Evolutionary conservation across 2,797 vertebrate species (phyloP).

Genomic region (Crossoptilon crossoptilon): DNA sequence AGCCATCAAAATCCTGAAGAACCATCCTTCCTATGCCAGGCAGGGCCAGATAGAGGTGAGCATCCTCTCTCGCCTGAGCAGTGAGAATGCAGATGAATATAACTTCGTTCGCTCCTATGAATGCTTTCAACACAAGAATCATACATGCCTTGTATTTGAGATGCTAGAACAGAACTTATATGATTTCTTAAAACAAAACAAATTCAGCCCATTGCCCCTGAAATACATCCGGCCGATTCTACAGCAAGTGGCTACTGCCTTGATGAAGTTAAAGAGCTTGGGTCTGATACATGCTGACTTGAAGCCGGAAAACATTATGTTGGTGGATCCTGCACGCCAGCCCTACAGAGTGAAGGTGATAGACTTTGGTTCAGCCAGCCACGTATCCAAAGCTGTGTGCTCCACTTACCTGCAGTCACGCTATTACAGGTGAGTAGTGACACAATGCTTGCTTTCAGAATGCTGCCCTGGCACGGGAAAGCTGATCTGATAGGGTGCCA

Average conservation of each 20-base stretch:
- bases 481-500: neutral
- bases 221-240: slow-evolving; percentile 96
- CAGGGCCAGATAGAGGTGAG: slow-evolving; percentile 99
- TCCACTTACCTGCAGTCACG: slow-evolving; percentile 98
- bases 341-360: slow-evolving; percentile 98
- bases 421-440: slow-evolving; percentile 90
- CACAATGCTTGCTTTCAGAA: accelerated
- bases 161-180: slow-evolving; percentile 99
- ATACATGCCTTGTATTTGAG: slow-evolving; percentile 99
- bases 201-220: slow-evolving; percentile 96
- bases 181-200: slow-evolving; percentile 98
- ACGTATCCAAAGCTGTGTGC: slow-evolving; percentile 97
- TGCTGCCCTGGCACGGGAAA: accelerated
- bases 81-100: slow-evolving; percentile 96
- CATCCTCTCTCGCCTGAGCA: slow-evolving; percentile 96
- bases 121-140: slow-evolving; percentile 99
- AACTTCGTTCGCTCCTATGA: slow-evolving; percentile 98
- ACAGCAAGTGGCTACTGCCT: slow-evolving; percentile 95
- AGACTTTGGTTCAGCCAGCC: slow-evolving; percentile 97
- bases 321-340: slow-evolving; percentile 94
- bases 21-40: slow-evolving; percentile 96
- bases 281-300: slow-evolving; percentile 97
- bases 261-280: slow-evolving; percentile 97
- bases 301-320: slow-evolving; percentile 98
- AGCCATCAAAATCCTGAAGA: slow-evolving; percentile 98